These are phyloP conservation scores for Xylocampa areola DNA, from an alignment of 2,888 invertebrate species.

Conservation along the genomic window DNA sequence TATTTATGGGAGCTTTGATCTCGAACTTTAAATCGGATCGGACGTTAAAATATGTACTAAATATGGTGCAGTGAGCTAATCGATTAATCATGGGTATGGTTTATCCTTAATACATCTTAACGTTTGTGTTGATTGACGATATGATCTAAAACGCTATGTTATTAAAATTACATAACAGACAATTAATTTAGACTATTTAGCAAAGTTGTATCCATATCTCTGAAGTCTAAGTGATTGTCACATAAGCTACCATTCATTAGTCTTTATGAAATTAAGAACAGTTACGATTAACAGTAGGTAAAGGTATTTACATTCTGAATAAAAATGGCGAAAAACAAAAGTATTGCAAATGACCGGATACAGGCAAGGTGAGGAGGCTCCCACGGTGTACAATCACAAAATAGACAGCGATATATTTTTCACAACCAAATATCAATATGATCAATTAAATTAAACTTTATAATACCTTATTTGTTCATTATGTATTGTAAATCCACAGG, in stretches of 20 bases:
- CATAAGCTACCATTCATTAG: conserved; percentile 17
- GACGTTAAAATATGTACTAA: conserved; percentile 10
- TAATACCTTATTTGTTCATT: conserved; percentile 40
- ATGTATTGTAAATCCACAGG: conserved; percentile 43
- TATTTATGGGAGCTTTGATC: conserved; percentile 50
- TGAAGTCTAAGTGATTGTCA: neutral
- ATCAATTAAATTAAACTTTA: conserved; percentile 47
- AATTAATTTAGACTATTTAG: too few species aligned
- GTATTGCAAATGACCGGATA: conserved; percentile 63
- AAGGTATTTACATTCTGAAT: conserved; percentile 62
- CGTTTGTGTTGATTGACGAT: too few species aligned
- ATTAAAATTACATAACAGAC: too few species aligned
- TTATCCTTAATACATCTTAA: too few species aligned
- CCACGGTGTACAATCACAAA: conserved; percentile 63
- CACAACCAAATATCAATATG: conserved; percentile 43
- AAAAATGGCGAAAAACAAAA: conserved; percentile 60
- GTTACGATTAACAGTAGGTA: conserved; percentile 52
- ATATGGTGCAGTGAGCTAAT: conserved; percentile 3
- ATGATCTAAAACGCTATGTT: too few species aligned
- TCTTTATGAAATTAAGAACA: conserved; percentile 51
- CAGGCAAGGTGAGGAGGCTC: conserved; percentile 65
- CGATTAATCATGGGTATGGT: neutral
- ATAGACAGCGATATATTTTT: conserved; percentile 55
- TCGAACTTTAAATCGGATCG: conserved; percentile 16
- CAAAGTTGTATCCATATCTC: too few species aligned